These are phyloP conservation scores for Ophion costatus DNA, from an alignment of 2,888 invertebrate genomes.

Conservation along the genomic window DNA sequence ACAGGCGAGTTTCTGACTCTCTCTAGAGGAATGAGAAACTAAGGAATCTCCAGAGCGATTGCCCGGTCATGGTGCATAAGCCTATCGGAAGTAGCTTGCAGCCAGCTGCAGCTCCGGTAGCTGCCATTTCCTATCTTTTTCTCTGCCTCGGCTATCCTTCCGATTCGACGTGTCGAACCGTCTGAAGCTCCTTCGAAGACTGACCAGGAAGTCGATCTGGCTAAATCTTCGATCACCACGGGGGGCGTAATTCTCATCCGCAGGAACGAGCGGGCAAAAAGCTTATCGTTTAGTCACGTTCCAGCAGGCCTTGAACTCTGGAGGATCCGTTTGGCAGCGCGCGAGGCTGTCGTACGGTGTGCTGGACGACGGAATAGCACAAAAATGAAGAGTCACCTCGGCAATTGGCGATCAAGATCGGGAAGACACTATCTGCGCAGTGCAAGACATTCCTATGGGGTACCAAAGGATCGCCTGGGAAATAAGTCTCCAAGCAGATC, in stretches of 20 bases:
- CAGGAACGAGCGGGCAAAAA: neutral
- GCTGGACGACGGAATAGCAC: neutral
- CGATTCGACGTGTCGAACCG: neutral
- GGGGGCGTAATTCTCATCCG: neutral
- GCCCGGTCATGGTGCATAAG: conserved; percentile 62
- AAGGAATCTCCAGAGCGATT: conserved; percentile 57
- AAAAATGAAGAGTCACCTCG: neutral
- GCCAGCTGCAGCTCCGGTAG: conserved; percentile 10
- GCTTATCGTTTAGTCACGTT: neutral
- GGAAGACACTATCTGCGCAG: too few relatives aligned
- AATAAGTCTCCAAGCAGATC: too few relatives aligned
- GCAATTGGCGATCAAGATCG: too few relatives aligned
- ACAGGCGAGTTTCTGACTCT: neutral
- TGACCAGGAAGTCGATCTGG: neutral
- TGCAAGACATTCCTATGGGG: too few relatives aligned
- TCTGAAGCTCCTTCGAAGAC: neutral
- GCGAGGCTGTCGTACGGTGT: neutral
- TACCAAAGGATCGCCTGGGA: too few relatives aligned
- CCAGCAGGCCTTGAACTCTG: neutral
- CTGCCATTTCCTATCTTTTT: conserved; percentile 7
- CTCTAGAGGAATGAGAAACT: conserved; percentile 15
- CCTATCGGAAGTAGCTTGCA: conserved; percentile 46
- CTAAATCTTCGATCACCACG: neutral
- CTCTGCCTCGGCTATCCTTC: conserved; percentile 4
- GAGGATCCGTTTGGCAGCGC: neutral